A percentile compares a stretch with the other conserved stretches of the same genome.
Conservation (phyloP, 1,140 invertebrate species). For the Bombus confusus region DNA sequence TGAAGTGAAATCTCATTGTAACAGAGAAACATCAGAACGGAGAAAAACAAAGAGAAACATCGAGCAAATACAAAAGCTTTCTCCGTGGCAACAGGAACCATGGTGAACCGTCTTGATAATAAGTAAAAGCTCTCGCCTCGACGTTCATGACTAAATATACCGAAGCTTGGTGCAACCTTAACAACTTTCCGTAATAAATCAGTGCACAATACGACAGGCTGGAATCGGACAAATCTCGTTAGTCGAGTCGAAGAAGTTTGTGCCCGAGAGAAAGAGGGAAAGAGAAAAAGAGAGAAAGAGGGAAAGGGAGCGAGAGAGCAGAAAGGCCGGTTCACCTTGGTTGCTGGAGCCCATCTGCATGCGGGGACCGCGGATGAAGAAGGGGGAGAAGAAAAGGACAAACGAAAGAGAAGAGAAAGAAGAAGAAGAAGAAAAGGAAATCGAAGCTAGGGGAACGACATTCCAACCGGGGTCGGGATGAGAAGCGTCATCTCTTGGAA, state of each 20-base stretch:
- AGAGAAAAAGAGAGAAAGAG: conserved; percentile 7
- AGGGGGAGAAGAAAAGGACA: conserved; percentile 44
- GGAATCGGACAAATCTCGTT: conserved; percentile 75
- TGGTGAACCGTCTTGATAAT: background rate
- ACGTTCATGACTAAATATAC: conserved; percentile 26
- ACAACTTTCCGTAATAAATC: conserved; percentile 65
- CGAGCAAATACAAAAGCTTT: background rate
- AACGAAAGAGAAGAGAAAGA: conserved; percentile 21
- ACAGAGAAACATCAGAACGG: too few species aligned
- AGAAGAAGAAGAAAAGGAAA: conserved; percentile 56
- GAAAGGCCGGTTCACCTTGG: conserved; percentile 80
- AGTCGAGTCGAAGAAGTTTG: conserved; percentile 75
- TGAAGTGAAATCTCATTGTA: background rate
- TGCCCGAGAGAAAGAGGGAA: conserved; percentile 56
- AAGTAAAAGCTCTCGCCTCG: conserved; percentile 28
- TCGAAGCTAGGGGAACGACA: conserved; percentile 69
- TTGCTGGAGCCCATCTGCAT: conserved; percentile 79
- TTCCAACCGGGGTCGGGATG: conserved; percentile 64
- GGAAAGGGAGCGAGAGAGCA: conserved; percentile 32
- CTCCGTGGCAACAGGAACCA: background rate
- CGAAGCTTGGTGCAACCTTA: conserved; percentile 28
- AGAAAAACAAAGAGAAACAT: background rate
- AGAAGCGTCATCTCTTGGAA: conserved; percentile 67
- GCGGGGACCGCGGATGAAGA: conserved; percentile 56
- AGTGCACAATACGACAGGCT: conserved; percentile 52